Conservation (phyloP, 2,113 vertebrate genomes). For the Trinectes maculatus region DNA sequence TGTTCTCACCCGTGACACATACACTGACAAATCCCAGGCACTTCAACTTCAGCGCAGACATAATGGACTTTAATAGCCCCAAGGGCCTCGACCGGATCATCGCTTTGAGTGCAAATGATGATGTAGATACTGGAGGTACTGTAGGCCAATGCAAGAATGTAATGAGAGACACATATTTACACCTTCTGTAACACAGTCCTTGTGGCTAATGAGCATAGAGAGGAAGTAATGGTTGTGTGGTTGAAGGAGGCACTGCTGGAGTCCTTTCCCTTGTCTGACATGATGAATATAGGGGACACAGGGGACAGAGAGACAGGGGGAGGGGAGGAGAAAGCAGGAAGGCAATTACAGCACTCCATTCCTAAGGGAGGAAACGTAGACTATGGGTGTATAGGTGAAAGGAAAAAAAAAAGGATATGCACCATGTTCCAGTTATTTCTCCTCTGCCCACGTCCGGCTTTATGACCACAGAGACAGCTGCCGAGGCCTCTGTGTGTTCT, state of each 20-base stretch:
- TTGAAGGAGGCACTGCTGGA: slow-evolving; percentile 21
- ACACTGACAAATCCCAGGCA: background rate
- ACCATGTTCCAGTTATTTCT: slow-evolving; percentile 14
- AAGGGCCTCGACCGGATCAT: background rate
- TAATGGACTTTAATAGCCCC: slow-evolving; percentile 9
- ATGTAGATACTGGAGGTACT: background rate
- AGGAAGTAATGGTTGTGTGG: slow-evolving; percentile 12
- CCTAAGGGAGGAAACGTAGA: slow-evolving; percentile 25
- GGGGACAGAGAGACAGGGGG: slow-evolving; percentile 12
- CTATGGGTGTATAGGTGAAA: slow-evolving; percentile 41
- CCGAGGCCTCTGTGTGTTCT: slow-evolving; percentile 5
- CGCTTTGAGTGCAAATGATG: background rate
- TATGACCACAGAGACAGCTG: slow-evolving; percentile 61
- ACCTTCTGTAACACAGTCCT: slow-evolving; percentile 5
- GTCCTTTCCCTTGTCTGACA: slow-evolving; percentile 44
- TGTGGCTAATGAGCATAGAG: slow-evolving; percentile 52
- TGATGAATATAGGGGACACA: slow-evolving; percentile 43
- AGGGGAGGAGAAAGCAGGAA: slow-evolving; percentile 15
- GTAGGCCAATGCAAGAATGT: slow-evolving; percentile 17
- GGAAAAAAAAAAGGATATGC: slow-evolving; percentile 22
- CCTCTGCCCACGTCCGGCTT: background rate
- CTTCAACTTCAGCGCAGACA: slow-evolving; percentile 1
- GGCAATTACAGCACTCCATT: slow-evolving; percentile 54
- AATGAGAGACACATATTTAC: slow-evolving; percentile 6
- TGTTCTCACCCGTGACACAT: background rate